phyloP scores from a whole-genome alignment of 2,888 invertebrate genomes.

The Oscheius sp. region DNA sequence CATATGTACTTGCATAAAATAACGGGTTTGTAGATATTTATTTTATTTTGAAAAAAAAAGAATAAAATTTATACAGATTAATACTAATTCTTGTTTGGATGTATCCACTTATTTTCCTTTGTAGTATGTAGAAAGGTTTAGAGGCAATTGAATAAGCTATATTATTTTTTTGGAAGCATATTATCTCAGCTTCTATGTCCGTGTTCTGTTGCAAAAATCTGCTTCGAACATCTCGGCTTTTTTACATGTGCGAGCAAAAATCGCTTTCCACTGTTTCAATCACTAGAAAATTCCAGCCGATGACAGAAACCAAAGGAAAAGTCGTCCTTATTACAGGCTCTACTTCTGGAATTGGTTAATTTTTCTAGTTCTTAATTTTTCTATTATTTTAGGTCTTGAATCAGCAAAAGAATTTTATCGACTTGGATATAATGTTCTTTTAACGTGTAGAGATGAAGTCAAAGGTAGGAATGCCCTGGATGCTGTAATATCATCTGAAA shows the following conservation, averaged over 20 bases:
- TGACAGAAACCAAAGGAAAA: conserved; percentile 11
- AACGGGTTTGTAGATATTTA: conserved; percentile 18
- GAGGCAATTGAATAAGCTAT: neutral
- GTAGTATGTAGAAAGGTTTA: too few species aligned
- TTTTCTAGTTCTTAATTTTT: neutral
- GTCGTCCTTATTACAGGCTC: conserved; percentile 57
- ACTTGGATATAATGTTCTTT: conserved; percentile 55
- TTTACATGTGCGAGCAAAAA: neutral
- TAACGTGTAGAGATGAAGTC: conserved; percentile 58
- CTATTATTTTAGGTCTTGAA: conserved; percentile 52
- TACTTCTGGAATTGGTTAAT: conserved; percentile 52
- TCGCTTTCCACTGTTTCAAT: conserved; percentile 2
- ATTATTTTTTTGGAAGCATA: neutral
- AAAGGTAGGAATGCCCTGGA: conserved; percentile 37
- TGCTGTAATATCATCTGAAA: conserved; percentile 12
- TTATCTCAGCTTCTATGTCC: too few species aligned
- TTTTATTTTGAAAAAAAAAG: too few species aligned
- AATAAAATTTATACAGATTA: too few species aligned
- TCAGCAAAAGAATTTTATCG: conserved; percentile 55
- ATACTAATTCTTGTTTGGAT: too few species aligned
- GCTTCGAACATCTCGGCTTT: too few species aligned
- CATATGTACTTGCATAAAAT: neutral
- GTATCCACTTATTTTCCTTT: too few species aligned
- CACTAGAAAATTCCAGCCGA: too few species aligned
- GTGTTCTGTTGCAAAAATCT: too few species aligned